These are phyloP conservation scores for Eidolon helvum DNA, from an alignment of 2,113 vertebrate genomes.

Conservation along the genomic window DNA sequence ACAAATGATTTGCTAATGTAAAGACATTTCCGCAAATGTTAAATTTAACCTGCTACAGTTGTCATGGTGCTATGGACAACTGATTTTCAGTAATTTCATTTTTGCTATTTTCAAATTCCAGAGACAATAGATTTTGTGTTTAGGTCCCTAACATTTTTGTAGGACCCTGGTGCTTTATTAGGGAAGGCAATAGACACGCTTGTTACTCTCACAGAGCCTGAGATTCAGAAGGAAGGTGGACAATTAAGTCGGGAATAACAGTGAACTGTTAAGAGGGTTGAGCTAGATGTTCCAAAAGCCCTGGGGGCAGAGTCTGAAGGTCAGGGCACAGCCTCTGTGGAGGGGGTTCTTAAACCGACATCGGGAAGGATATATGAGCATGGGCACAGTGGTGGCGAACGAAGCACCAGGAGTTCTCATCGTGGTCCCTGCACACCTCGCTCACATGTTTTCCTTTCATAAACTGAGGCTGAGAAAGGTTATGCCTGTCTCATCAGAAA, in stretches of 20 bases:
- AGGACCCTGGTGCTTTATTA: background rate
- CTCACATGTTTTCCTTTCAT: background rate
- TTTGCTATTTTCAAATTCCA: background rate
- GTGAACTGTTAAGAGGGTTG: background rate
- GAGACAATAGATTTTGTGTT: background rate
- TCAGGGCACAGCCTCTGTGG: background rate
- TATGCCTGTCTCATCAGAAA: background rate
- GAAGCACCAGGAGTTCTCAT: too few species aligned
- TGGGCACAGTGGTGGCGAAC: fast-evolving
- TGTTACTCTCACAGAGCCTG: background rate
- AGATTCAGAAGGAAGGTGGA: background rate
- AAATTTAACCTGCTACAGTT: background rate
- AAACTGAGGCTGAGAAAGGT: background rate
- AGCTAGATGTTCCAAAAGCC: background rate
- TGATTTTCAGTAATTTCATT: background rate
- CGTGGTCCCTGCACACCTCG: background rate
- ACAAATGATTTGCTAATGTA: background rate
- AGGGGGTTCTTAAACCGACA: background rate
- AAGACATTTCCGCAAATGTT: background rate
- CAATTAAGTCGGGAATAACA: background rate
- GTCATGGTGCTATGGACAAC: background rate
- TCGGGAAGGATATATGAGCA: fast-evolving
- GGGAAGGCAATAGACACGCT: background rate
- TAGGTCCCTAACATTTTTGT: background rate
- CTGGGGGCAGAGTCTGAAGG: background rate